Conservation (phyloP, 2,113 vertebrate species). For the Brachionichthys hirsutus region DNA sequence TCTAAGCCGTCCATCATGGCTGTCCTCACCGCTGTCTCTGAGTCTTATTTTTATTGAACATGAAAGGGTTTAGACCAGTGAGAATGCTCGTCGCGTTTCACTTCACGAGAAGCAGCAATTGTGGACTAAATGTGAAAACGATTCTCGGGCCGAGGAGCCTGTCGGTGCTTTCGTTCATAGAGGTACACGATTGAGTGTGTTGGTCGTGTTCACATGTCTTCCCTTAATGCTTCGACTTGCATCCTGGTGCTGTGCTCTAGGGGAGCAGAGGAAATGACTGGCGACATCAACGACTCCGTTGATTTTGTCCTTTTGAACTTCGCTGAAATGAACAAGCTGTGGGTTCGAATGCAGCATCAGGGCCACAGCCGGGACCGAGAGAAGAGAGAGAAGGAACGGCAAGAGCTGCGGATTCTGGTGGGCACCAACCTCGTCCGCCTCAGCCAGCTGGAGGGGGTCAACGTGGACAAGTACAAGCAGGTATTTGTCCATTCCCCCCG, state of each 20-base stretch:
- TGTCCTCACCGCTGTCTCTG: no score
- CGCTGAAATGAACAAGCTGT: constrained; percentile 98
- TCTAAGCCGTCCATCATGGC: no score
- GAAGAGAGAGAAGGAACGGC: constrained; percentile 94
- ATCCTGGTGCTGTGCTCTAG: constrained; percentile 27
- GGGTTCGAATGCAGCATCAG: constrained; percentile 99
- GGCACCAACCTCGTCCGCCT: constrained; percentile 97
- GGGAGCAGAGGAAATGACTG: constrained; percentile 91
- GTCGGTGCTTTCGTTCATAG: no score
- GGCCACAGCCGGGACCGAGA: constrained; percentile 96
- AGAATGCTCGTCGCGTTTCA: no score
- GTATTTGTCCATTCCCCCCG: constrained; percentile 48
- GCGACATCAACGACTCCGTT: constrained; percentile 95
- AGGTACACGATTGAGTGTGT: no score
- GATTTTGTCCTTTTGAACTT: constrained; percentile 98
- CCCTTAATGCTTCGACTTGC: no score
- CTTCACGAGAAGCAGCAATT: no score
- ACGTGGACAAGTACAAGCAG: constrained; percentile 98
- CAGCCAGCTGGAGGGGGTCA: constrained; percentile 96
- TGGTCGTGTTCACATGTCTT: no score
- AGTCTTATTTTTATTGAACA: no score
- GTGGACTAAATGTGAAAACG: no score
- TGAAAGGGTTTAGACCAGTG: no score
- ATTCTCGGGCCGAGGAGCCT: no score
- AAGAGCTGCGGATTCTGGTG: constrained; percentile 94